phyloP scores from a whole-genome alignment of 2,113 vertebrate genomes.

The Chaenocephalus aceratus region DNA sequence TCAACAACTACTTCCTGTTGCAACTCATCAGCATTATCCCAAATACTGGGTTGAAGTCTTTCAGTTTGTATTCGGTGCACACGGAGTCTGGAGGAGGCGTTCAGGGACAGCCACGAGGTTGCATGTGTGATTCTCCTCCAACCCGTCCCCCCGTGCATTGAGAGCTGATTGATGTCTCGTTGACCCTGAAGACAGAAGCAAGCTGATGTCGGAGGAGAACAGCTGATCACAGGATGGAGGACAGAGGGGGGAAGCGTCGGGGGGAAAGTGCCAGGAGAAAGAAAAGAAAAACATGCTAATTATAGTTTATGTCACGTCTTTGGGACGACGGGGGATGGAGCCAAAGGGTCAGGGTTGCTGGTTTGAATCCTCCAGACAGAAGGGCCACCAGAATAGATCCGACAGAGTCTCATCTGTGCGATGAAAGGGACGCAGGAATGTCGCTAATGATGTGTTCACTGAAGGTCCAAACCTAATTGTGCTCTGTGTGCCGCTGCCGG shows the following conservation, averaged over 20 bases:
- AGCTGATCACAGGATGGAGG: not conserved
- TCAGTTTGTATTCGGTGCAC: too few species aligned
- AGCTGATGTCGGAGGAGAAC: too few species aligned
- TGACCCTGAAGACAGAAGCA: too few species aligned
- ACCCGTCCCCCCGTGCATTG: too few species aligned
- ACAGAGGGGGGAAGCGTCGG: not conserved
- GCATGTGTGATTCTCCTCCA: not conserved
- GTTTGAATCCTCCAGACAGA: slow-evolving; percentile 60
- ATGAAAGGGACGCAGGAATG: slow-evolving; percentile 68
- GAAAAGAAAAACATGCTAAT: slow-evolving; percentile 37
- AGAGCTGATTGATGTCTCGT: too few species aligned
- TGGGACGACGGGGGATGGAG: slow-evolving; percentile 31
- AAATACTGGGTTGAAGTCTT: too few species aligned
- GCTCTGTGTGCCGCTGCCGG: slow-evolving; percentile 52
- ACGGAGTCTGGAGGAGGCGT: not conserved
- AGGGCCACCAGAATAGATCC: slow-evolving; percentile 54
- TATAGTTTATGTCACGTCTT: slow-evolving; percentile 48
- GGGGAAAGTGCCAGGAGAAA: slow-evolving; percentile 16
- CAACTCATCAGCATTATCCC: not conserved
- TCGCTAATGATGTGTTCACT: slow-evolving; percentile 80
- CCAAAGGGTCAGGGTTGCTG: slow-evolving; percentile 27
- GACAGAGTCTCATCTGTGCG: slow-evolving; percentile 63
- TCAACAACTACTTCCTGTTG: slow-evolving; percentile 21
- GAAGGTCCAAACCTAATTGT: slow-evolving; percentile 78
- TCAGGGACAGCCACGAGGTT: slow-evolving; percentile 15